Conservation (phyloP, 2,113 vertebrate genomes). For the Smithornis capensis region DNA sequence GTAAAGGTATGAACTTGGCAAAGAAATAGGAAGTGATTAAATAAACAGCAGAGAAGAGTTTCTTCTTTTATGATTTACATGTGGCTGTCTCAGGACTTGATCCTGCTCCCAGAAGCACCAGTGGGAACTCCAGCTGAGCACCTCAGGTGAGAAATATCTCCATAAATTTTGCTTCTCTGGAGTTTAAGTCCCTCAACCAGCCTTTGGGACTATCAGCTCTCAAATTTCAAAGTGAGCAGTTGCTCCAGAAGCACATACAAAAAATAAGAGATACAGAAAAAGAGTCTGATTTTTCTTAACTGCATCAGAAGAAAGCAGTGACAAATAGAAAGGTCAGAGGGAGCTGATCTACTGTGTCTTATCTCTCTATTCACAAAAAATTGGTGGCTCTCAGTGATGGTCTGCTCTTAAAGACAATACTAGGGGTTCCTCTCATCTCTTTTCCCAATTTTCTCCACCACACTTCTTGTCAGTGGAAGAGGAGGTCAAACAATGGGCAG, state of each 20-base stretch:
- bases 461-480: background rate
- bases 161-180: background rate
- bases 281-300: background rate
- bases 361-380: background rate
- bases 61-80: background rate
- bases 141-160: background rate
- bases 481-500: background rate
- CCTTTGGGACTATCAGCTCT: background rate
- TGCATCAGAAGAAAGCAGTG: background rate
- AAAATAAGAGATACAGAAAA: background rate
- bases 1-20: background rate
- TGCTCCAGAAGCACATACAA: background rate
- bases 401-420: background rate
- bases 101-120: background rate
- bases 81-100: background rate
- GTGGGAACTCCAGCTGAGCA: background rate
- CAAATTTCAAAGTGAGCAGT: background rate
- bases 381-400: background rate
- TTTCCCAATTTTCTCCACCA: background rate
- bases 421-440: background rate
- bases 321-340: background rate
- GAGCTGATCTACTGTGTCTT: background rate
- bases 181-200: rapidly evolving
- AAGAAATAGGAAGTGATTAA: background rate
- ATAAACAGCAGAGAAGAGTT: background rate